Percentiles rank a stretch among this genome's conserved stretches.
Conservation (phyloP, 1,140 invertebrate genomes). For the Drosophila orosa region DNA sequence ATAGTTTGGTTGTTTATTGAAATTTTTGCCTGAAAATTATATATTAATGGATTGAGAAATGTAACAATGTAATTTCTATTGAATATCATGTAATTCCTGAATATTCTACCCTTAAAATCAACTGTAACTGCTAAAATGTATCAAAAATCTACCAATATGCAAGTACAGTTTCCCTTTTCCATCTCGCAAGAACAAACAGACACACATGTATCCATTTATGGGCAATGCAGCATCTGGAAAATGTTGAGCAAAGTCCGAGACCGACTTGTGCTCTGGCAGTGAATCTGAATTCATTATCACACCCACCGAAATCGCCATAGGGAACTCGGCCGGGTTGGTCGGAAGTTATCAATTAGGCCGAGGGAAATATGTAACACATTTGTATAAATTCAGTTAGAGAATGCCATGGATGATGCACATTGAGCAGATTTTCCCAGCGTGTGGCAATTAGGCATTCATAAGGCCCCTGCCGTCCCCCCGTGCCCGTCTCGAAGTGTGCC, state of each 20-base stretch:
- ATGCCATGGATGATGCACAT: constrained; percentile 29
- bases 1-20: background rate
- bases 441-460: constrained; percentile 69
- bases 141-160: background rate
- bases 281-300: constrained; percentile 82
- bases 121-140: constrained; percentile 1
- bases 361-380: constrained; percentile 79
- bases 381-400: constrained; percentile 80
- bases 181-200: constrained; percentile 1
- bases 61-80: background rate
- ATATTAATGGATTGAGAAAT: background rate
- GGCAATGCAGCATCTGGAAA: constrained; percentile 23
- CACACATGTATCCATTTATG: background rate
- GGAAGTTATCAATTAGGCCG: constrained; percentile 79
- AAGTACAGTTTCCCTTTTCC: constrained; percentile 29
- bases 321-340: constrained; percentile 49
- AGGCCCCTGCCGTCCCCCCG: background rate
- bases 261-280: constrained; percentile 61
- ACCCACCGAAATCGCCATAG: constrained; percentile 13
- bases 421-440: constrained; percentile 65
- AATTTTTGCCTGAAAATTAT: background rate
- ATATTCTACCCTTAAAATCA: too few species aligned
- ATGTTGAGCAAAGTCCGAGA: constrained; percentile 28
- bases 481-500: background rate
- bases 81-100: background rate